Conservation (phyloP, 2,113 vertebrate genomes). For the Etheostoma spectabile region DNA sequence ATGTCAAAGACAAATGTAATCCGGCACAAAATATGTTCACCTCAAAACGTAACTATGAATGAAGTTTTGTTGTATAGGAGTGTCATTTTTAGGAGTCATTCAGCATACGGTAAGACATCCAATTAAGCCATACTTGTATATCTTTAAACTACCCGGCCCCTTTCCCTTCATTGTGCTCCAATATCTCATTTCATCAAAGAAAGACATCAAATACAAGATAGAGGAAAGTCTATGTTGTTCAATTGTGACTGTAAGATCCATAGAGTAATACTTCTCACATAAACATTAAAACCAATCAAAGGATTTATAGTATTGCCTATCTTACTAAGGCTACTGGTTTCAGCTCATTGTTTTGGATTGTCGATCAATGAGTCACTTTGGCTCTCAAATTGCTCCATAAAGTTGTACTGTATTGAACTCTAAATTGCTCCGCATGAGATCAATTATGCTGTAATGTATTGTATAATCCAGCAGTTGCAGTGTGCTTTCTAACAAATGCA, state of each 20-base stretch:
- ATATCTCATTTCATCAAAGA: neutral
- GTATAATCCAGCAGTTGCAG: neutral
- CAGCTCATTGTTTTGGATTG: conserved; percentile 2
- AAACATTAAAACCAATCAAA: neutral
- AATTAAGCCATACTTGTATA: neutral
- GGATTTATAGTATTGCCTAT: neutral
- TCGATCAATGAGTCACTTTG: conserved; percentile 3
- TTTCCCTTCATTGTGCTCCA: neutral
- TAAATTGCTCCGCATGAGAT: conserved; percentile 17
- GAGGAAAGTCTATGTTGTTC: neutral
- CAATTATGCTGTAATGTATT: conserved; percentile 5
- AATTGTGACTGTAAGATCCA: neutral
- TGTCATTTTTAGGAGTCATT: no score
- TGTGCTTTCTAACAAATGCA: conserved; percentile 3
- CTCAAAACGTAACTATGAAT: no score
- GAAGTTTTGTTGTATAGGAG: no score
- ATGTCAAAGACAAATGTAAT: no score
- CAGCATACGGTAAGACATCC: neutral
- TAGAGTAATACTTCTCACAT: conserved; percentile 10
- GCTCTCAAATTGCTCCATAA: neutral
- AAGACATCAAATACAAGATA: neutral
- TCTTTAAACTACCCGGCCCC: neutral
- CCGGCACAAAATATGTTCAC: no score
- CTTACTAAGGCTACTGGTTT: conserved; percentile 7
- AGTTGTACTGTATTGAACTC: neutral